Percentiles rank a stretch among this genome's conserved stretches.
These are phyloP conservation scores for Gandaritis pyraliata DNA, from an alignment of 2,888 invertebrate species.

Conservation along the genomic window DNA sequence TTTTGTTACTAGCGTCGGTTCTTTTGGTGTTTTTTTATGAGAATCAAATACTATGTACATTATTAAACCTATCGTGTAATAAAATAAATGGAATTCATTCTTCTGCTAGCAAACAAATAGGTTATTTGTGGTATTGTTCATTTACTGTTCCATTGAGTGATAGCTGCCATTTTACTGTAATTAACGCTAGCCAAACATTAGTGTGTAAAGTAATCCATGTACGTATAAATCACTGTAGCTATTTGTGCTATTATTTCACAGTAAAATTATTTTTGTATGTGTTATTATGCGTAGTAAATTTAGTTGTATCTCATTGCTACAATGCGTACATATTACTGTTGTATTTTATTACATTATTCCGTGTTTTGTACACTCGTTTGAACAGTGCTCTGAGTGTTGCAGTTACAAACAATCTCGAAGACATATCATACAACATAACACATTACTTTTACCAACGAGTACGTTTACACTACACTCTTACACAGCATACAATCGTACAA, in stretches of 20 bases:
- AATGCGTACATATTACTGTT: not conserved
- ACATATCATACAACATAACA: not conserved
- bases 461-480: not conserved
- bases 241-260: not conserved
- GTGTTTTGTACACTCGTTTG: not conserved
- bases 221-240: not conserved
- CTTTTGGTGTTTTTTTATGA: too few relatives aligned
- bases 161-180: too few relatives aligned
- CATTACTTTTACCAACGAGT: not conserved
- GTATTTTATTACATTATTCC: not conserved
- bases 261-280: not conserved
- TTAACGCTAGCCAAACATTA: too few relatives aligned
- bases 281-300: not conserved
- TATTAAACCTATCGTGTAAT: too few relatives aligned
- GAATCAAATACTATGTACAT: too few relatives aligned
- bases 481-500: not conserved
- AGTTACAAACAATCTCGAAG: not conserved
- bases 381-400: not conserved
- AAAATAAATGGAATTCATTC: too few relatives aligned
- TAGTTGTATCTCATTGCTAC: not conserved
- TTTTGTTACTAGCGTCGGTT: not conserved
- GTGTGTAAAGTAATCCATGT: too few relatives aligned
- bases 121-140: too few relatives aligned
- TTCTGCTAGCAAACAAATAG: too few relatives aligned
- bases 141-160: too few relatives aligned